A percentile compares a stretch with the other conserved stretches of the same genome.
Conservation (phyloP, 2,888 invertebrate genomes). For the Heliconius sara region DNA sequence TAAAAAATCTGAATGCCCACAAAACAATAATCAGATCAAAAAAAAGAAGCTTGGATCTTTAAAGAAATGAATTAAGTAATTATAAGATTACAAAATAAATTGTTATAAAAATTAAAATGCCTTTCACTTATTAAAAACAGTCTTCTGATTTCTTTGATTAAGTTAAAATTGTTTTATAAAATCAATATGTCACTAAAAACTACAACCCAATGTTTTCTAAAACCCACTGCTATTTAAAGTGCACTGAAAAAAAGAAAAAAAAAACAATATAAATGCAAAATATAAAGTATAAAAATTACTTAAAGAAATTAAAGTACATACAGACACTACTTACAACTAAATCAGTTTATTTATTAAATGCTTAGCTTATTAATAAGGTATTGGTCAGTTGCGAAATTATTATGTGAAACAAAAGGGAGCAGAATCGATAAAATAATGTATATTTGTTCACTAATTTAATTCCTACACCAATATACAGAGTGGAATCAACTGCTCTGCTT, state of each 20-base stretch:
- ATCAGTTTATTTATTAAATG: not conserved
- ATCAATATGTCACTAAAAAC: not conserved
- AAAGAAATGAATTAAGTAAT: conserved; percentile 28
- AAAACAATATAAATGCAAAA: not conserved
- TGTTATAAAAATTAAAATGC: conserved; percentile 3
- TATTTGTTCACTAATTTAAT: too few species aligned
- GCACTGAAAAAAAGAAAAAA: conserved; percentile 18
- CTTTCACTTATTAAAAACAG: not conserved
- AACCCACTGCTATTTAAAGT: conserved; percentile 7
- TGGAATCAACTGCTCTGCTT: too few species aligned
- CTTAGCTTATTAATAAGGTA: too few species aligned
- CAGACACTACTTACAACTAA: not conserved
- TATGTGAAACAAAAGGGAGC: too few species aligned
- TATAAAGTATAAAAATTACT: not conserved
- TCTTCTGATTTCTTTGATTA: conserved; percentile 6
- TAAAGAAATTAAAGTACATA: not conserved
- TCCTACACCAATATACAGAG: too few species aligned
- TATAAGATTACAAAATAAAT: conserved; percentile 20
- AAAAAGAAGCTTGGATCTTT: conserved; percentile 32
- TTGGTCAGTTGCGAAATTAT: too few species aligned
- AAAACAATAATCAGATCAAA: conserved; percentile 48
- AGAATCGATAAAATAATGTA: too few species aligned
- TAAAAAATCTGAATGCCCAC: conserved; percentile 81
- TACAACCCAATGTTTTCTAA: not conserved
- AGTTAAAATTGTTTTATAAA: not conserved